A percentile compares a stretch with the other conserved stretches of the same genome.
Conservation (phyloP, 2,888 invertebrate species). For the Kryphioiulus occultus region DNA sequence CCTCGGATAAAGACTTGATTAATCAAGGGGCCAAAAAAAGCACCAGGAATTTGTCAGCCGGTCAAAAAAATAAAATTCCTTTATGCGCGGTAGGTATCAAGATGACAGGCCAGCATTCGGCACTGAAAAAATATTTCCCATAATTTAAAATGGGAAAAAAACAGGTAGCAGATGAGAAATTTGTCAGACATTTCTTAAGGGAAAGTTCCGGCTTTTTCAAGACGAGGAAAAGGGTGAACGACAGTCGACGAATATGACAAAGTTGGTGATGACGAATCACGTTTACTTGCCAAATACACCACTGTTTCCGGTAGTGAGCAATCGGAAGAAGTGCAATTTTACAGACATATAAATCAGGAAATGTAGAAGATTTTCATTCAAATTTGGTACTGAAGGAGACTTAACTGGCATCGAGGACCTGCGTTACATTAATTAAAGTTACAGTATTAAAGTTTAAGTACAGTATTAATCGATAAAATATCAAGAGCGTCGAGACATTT, state of each 20-base stretch:
- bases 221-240: constrained; percentile 2
- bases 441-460: no score
- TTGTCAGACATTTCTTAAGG: not conserved
- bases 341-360: no score
- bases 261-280: not conserved
- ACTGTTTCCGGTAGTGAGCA: not conserved
- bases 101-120: not conserved
- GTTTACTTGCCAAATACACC: not conserved
- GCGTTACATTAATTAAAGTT: no score
- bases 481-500: no score
- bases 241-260: not conserved
- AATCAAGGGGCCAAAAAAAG: constrained; percentile 8
- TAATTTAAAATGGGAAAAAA: constrained; percentile 3
- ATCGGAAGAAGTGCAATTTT: no score
- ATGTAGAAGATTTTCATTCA: no score
- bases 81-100: not conserved
- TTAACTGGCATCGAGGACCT: no score
- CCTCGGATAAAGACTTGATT: constrained; percentile 25
- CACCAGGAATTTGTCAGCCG: not conserved
- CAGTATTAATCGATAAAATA: no score
- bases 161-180: not conserved
- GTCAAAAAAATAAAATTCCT: not conserved
- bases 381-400: no score
- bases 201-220: constrained; percentile 7
- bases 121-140: constrained; percentile 2